Evolutionary conservation across 2,113 vertebrate genomes (phyloP), one percentile per base, ranked within the genome.

Genomic region (Puffinus mauretanicus): DNA sequence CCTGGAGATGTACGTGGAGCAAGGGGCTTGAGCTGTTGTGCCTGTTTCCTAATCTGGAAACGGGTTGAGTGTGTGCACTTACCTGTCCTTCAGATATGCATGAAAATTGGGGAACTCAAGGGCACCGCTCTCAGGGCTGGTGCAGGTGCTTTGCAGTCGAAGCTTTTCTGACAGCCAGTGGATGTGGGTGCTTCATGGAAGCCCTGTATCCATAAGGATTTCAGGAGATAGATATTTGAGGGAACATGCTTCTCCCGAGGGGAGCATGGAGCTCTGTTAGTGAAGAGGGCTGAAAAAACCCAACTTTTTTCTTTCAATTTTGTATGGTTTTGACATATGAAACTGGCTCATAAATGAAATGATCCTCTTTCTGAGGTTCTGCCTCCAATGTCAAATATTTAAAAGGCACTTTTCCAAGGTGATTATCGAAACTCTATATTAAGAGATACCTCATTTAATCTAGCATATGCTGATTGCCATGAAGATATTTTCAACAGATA

Each of bases 401-500:
- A 64, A 92, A 93, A 94, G 80, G 61, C 70, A 54, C 10, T 95
- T 95, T 93, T 88, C 89, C 83, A 86, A 66, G 54, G 22, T 64
- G 58, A 46, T 85, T 94, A 32, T 85, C 1, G 7, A 62, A 93
- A 75, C 44, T 91, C 40, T 82, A 5, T 51, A 10, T 80, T 66
- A 87, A 91, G 62, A 85, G 51, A 26, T 87, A 54, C 54, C n/a
- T 83, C 47, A 60, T 94, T 95, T 88, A 66, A 60, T 80, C 42
- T 72, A 61, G 42, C 62, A 36, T 82, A 36, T 80, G 82, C 55
- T 82, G 75, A 76, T 90, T 88, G 62, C 78, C 70, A 16, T 60
- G 66, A 90, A 94, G 78, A 66, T 89, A 77, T 77, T 92, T 95
- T 92, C 81, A 85, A 4, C 60, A 90, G 62, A 96, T 85, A 87